phyloP scores from a whole-genome alignment of 2,797 vertebrate genomes.

The Malurus splendens region DNA sequence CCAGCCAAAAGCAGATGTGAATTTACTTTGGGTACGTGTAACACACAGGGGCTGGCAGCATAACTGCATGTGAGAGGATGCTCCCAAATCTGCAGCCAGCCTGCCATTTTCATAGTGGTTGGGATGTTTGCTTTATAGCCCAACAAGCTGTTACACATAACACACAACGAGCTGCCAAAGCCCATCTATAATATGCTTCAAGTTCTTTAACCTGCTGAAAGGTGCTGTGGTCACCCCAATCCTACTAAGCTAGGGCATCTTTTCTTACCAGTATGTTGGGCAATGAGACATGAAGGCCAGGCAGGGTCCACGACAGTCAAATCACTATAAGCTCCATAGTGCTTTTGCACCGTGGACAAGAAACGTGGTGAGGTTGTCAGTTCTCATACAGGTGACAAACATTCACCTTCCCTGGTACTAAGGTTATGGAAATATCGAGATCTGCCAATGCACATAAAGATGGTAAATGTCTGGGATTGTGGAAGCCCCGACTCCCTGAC shows the following conservation, averaged over 20 bases:
- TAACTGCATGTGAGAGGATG: rapidly evolving
- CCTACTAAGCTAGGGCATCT: not conserved
- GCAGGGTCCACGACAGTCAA: too few relatives aligned
- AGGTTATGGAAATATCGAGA: not conserved
- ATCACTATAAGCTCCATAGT: too few relatives aligned
- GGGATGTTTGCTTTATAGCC: not conserved
- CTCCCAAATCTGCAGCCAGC: not conserved
- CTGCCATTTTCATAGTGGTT: rapidly evolving
- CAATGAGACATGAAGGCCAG: not conserved
- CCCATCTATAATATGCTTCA: rapidly evolving
- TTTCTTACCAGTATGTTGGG: not conserved
- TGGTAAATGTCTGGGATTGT: not conserved
- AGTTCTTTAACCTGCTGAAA: not conserved
- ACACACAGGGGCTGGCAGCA: rapidly evolving
- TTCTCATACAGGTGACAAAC: not conserved
- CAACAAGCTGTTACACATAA: rapidly evolving
- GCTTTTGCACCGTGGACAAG: not conserved
- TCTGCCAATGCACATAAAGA: rapidly evolving
- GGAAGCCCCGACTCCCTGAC: not conserved
- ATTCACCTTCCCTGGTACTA: not conserved
- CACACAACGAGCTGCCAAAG: rapidly evolving
- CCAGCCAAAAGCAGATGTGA: not conserved
- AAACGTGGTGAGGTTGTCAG: rapidly evolving
- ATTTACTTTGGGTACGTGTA: rapidly evolving
- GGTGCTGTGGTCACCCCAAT: not conserved